Conservation (phyloP, 2,888 invertebrate species). For the Drosophila paramelanica region DNA sequence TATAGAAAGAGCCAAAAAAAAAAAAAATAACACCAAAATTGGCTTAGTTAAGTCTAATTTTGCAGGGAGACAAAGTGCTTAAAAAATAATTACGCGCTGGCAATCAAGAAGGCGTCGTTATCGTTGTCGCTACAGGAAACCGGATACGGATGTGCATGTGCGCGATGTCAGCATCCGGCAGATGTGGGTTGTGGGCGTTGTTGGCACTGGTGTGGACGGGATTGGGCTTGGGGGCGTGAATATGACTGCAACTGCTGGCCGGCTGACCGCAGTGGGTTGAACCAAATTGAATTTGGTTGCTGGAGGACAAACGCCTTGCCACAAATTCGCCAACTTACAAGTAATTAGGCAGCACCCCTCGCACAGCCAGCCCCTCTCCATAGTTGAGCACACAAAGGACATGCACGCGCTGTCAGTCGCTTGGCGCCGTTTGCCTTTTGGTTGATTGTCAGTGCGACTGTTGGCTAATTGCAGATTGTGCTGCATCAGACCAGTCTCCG, state of each 20-base stretch:
- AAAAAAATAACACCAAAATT: slow-evolving; percentile 48
- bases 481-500: slow-evolving; percentile 2
- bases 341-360: slow-evolving; percentile 77
- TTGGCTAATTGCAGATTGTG: slow-evolving; percentile 77
- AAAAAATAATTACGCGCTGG: slow-evolving; percentile 80
- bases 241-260: slow-evolving; percentile 12
- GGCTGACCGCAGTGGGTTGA: slow-evolving; percentile 44
- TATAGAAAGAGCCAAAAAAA: neutral
- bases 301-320: slow-evolving; percentile 66
- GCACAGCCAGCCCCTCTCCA: neutral
- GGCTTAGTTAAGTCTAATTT: slow-evolving; percentile 79
- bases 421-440: slow-evolving; percentile 39
- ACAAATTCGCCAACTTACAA: slow-evolving; percentile 82
- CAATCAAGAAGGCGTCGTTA: slow-evolving; percentile 71
- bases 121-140: slow-evolving; percentile 70
- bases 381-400: slow-evolving; percentile 47
- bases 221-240: neutral
- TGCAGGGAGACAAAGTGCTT: slow-evolving; percentile 73
- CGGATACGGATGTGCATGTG: slow-evolving; percentile 71
- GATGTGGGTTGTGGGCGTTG: slow-evolving; percentile 36
- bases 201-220: neutral
- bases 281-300: slow-evolving; percentile 82
- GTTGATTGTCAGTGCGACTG: slow-evolving; percentile 59
- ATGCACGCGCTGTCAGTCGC: slow-evolving; percentile 68
- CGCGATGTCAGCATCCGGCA: slow-evolving; percentile 74